These are phyloP conservation scores for Lycodopsis pacificus DNA, from an alignment of 2,797 vertebrate species.

Conservation along the genomic window DNA sequence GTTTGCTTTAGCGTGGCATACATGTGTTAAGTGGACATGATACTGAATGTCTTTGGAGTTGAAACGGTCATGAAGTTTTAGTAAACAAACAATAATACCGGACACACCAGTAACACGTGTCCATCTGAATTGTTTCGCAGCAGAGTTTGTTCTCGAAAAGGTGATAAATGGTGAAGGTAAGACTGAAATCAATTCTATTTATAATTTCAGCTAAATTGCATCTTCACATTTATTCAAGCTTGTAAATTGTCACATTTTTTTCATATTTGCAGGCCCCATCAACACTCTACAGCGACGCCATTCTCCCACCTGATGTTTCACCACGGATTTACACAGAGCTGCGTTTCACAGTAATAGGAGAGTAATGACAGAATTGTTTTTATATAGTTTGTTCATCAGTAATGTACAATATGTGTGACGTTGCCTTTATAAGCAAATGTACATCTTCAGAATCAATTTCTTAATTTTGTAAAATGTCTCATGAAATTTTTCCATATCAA, in stretches of 20 bases:
- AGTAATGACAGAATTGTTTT: not conserved
- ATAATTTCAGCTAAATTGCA: not conserved
- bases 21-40: not conserved
- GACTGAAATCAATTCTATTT: not conserved
- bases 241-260: slow-evolving; percentile 9
- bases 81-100: not conserved
- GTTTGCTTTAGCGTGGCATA: slow-evolving; percentile 45
- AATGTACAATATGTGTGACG: not conserved
- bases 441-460: not conserved
- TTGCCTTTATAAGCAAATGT: not conserved
- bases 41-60: not conserved
- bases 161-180: slow-evolving; percentile 74
- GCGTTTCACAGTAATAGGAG: not conserved
- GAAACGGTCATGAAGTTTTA: not conserved
- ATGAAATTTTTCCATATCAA: not conserved
- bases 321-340: not conserved
- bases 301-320: not conserved
- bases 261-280: slow-evolving; percentile 23
- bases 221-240: not conserved
- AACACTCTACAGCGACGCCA: not conserved
- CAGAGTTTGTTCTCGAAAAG: slow-evolving; percentile 66
- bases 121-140: slow-evolving; percentile 60
- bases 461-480: not conserved
- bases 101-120: not conserved
- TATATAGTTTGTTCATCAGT: not conserved